These are phyloP conservation scores for Pitta sordida DNA, from an alignment of 2,113 vertebrate genomes.

Conservation along the genomic window DNA sequence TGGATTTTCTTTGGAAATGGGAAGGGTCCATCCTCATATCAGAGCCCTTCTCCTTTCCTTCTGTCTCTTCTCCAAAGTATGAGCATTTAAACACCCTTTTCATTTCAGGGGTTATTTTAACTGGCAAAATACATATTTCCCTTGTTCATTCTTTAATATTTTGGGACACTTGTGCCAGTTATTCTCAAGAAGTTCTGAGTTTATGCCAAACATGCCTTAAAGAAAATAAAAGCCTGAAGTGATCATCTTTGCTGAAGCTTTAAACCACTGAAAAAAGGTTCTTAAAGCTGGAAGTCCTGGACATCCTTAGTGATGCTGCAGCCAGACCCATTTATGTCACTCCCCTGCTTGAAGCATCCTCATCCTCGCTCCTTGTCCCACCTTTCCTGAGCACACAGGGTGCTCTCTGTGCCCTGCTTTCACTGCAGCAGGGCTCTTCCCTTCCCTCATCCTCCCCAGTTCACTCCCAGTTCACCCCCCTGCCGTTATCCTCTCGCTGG, in stretches of 20 bases:
- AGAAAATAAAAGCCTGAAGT: neutral
- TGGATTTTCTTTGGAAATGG: neutral
- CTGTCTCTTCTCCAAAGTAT: neutral
- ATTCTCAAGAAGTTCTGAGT: neutral
- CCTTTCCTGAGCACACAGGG: neutral
- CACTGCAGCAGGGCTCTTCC: neutral
- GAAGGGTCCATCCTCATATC: neutral
- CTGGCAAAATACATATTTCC: neutral
- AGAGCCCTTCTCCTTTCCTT: neutral
- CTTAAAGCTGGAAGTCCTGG: neutral
- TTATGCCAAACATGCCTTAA: neutral
- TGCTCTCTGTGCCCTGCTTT: neutral
- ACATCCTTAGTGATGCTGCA: neutral
- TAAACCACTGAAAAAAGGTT: neutral
- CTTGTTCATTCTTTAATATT: neutral
- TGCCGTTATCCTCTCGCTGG: fast-evolving
- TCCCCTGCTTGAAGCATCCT: neutral
- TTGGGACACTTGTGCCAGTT: neutral
- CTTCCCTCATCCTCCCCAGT: neutral
- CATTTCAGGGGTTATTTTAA: neutral
- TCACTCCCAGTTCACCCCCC: neutral
- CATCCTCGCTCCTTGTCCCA: neutral
- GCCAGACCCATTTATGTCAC: neutral
- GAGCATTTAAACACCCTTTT: neutral
- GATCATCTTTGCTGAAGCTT: neutral